Evolutionary conservation across 2,797 vertebrate genomes (phyloP), one percentile per base, ranked within the genome.

Genomic region (Sylvia borin): DNA sequence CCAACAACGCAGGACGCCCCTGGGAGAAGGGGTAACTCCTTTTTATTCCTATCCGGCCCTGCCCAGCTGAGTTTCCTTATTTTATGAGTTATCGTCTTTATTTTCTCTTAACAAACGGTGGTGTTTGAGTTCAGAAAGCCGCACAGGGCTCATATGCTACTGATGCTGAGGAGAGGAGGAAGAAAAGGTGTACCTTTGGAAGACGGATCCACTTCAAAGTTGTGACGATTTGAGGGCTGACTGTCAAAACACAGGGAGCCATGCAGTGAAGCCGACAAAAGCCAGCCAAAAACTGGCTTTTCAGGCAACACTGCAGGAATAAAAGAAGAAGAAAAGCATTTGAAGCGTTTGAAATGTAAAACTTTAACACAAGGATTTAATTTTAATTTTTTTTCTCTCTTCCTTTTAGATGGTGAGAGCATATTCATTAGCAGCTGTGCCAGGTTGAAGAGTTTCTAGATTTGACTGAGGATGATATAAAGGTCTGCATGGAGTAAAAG

Each of bases 161-260:
- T 45, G 54, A 10, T 3, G 13, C 43, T 73, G 36, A 31, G 27
- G 36, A 24, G 45, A 60, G 27, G 42, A 0, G 0, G 71, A 42
- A 53, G 34, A 42, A 50, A 82, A 76, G 7, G 29, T 27, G 19
- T n/a, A 24, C 20, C 11, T 67, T 61, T 48, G 54, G 32, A 54
- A 11, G 60, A 17, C 5, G 14, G 48, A 79, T 26, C 36, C 16
- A 3, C n/a, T 60, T 82, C 18, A 67, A 64, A 83, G 50, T 42
- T 15, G 42, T 7, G 31, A 54, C 0, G 0, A 51, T 83, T 66
- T 73, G 42, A 50, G 42, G 24, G 16, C 18, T 2, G 4, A 14
- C 4, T 6, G 58, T 3, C 19, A 58, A 54, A 76, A 70, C 7
- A 11, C 20, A 32, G 31, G 47, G 75, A 93, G 27, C 42, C 21